phyloP scores from a whole-genome alignment of 2,888 invertebrate species.

The Thera obeliscata region DNA sequence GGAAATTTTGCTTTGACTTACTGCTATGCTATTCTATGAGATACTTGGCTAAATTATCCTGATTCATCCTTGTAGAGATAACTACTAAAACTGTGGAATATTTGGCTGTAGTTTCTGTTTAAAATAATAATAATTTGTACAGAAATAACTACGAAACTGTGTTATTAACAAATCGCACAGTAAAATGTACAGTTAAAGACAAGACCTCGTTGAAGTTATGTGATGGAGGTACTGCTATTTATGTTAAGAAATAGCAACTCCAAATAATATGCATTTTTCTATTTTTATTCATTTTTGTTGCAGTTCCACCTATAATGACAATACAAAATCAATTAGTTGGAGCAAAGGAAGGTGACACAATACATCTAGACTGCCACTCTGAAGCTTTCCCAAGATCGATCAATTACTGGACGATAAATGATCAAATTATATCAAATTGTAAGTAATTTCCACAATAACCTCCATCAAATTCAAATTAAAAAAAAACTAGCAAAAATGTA shows the following conservation, averaged over 20 bases:
- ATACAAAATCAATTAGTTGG: constrained; percentile 91
- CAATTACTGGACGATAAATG: constrained; percentile 91
- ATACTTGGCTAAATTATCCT: not conserved
- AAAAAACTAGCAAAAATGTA: too few species aligned
- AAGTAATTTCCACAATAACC: constrained; percentile 48
- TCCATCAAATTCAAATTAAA: too few species aligned
- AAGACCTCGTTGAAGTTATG: too few species aligned
- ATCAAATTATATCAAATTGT: constrained; percentile 89
- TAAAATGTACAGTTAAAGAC: too few species aligned
- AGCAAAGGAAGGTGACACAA: constrained; percentile 87
- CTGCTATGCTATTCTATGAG: not conserved
- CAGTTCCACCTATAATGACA: constrained; percentile 92
- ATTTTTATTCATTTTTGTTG: constrained; percentile 47
- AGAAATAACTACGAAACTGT: too few species aligned
- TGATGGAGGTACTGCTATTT: too few species aligned
- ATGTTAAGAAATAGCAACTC: too few species aligned
- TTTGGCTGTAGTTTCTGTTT: too few species aligned
- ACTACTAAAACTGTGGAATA: not conserved
- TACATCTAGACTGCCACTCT: constrained; percentile 89
- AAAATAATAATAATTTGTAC: too few species aligned
- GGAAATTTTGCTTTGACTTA: constrained; percentile 18
- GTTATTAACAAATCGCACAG: too few species aligned
- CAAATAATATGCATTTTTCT: not conserved
- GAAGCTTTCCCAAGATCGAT: constrained; percentile 91
- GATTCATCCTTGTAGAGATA: not conserved